A percentile compares a stretch with the other conserved stretches of the same genome.
phyloP scores from a whole-genome alignment of 1,140 invertebrate species.

The Sitobion miscanthi region DNA sequence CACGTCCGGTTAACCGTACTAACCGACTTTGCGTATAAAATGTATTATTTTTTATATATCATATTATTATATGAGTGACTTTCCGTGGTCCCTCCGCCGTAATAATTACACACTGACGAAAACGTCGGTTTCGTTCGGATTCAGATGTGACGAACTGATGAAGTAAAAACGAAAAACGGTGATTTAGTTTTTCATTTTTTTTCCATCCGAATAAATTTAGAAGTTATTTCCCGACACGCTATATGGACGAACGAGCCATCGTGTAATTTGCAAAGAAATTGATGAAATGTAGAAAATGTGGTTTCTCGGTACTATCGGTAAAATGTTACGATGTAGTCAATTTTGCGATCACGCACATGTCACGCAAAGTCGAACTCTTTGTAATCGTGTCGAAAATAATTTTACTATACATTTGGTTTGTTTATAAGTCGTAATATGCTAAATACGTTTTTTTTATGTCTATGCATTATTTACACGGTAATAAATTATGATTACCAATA shows the following conservation, averaged over 20 bases:
- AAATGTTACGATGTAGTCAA: not conserved
- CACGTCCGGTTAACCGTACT: not conserved
- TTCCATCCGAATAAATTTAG: not conserved
- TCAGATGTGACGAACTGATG: not conserved
- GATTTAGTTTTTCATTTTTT: not conserved
- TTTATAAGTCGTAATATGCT: not conserved
- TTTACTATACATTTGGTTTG: not conserved
- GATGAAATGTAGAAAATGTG: not conserved
- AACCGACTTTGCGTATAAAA: not conserved
- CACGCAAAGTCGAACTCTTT: not conserved
- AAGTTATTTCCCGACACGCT: not conserved
- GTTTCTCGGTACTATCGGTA: not conserved
- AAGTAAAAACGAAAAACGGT: not conserved
- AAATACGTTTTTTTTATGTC: not conserved
- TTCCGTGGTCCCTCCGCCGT: not conserved
- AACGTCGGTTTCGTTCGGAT: not conserved
- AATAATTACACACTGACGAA: not conserved
- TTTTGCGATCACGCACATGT: not conserved
- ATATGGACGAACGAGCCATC: not conserved
- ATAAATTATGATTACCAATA: not conserved
- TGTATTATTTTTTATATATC: not conserved
- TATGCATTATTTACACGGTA: not conserved
- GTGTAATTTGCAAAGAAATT: slow-evolving; percentile 5
- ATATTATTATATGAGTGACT: not conserved
- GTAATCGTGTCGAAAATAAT: not conserved